These are phyloP conservation scores for Chlorodrepanis virens DNA, from an alignment of 2,113 vertebrate genomes.

Conservation along the genomic window DNA sequence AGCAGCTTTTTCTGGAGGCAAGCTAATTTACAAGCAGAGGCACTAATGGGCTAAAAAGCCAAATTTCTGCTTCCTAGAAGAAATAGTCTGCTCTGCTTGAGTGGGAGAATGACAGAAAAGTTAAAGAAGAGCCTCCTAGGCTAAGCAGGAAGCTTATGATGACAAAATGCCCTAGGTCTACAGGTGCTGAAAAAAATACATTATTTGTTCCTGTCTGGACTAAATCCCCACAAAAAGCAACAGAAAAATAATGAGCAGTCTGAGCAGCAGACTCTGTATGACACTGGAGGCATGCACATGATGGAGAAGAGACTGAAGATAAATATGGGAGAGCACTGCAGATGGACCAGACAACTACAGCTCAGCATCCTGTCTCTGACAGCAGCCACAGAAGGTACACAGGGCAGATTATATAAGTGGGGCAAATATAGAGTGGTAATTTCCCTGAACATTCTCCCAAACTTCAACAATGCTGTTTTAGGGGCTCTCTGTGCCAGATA, in stretches of 20 bases:
- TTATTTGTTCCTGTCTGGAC: background rate
- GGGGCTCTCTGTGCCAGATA: background rate
- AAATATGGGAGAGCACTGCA: background rate
- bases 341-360: background rate
- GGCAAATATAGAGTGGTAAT: background rate
- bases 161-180: background rate
- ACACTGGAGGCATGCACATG: background rate
- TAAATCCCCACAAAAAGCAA: background rate
- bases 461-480: background rate
- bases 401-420: background rate
- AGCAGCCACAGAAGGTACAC: background rate
- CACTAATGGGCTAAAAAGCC: background rate
- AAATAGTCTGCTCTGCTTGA: background rate
- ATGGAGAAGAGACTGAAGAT: background rate
- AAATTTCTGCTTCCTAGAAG: conserved; percentile 11
- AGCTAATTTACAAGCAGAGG: conserved; percentile 11
- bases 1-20: background rate
- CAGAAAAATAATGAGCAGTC: background rate
- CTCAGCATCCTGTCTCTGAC: background rate
- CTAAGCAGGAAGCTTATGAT: background rate
- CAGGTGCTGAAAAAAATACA: background rate
- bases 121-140: background rate
- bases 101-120: background rate
- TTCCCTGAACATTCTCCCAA: background rate
- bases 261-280: background rate